phyloP scores from a whole-genome alignment of 2,113 vertebrate species.

The Garra rufa region DNA sequence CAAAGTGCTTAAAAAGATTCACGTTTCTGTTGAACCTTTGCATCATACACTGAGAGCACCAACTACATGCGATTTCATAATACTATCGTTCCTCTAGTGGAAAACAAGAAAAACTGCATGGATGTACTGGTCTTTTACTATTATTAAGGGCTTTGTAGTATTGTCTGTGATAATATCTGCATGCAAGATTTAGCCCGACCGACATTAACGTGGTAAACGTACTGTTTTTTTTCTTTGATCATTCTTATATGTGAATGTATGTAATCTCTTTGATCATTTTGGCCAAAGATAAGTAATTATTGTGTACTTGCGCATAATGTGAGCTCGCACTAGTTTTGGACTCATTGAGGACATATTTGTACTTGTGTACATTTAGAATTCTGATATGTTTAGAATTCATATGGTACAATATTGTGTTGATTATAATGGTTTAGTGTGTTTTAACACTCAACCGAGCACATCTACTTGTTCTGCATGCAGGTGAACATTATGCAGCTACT shows the following conservation, averaged over 20 bases:
- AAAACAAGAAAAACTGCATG: conserved; percentile 19
- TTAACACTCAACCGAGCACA: conserved; percentile 56
- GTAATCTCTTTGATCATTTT: conserved; percentile 8
- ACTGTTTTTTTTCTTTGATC: conserved; percentile 4
- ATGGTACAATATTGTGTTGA: conserved; percentile 9
- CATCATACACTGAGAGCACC: background rate
- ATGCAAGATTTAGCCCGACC: conserved; percentile 36
- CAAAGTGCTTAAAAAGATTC: background rate
- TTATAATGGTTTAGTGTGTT: conserved; percentile 56
- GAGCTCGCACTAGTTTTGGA: background rate
- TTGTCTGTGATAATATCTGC: conserved; percentile 41
- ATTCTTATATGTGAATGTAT: conserved; percentile 4
- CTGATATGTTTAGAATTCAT: conserved; percentile 30
- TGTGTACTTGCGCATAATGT: conserved; percentile 12
- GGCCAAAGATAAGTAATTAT: background rate
- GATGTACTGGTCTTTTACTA: conserved; percentile 9
- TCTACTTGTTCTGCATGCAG: conserved; percentile 44
- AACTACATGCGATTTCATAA: background rate
- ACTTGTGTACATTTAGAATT: conserved; percentile 39
- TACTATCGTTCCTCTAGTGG: background rate
- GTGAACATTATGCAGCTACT: conserved; percentile 9
- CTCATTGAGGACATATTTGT: conserved; percentile 19
- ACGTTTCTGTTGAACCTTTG: background rate
- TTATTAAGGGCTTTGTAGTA: conserved; percentile 35
- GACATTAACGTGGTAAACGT: conserved; percentile 14